These are phyloP conservation scores for Caenorhabditis parvicauda DNA, from an alignment of 2,888 invertebrate genomes.

Conservation along the genomic window DNA sequence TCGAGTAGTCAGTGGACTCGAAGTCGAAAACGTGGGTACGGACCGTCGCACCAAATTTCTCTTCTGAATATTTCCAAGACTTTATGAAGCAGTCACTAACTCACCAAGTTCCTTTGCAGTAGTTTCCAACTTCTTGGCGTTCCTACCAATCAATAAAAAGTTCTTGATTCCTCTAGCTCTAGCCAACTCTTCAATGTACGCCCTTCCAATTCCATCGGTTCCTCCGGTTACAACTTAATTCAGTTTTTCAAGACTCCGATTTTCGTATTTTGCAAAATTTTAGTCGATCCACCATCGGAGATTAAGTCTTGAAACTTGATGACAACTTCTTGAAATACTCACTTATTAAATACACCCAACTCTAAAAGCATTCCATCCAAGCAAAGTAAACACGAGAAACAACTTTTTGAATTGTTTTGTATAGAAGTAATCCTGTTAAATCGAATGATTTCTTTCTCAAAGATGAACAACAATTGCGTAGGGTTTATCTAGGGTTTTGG, in stretches of 20 bases:
- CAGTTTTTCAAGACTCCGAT: not conserved
- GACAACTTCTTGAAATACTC: not conserved
- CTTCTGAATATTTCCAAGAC: conserved; percentile 21
- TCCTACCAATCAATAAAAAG: conserved; percentile 56
- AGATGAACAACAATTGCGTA: too few species aligned
- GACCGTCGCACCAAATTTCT: conserved; percentile 34
- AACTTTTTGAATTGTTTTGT: too few species aligned
- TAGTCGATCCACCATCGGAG: too few species aligned
- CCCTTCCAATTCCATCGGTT: conserved; percentile 61
- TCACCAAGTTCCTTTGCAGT: conserved; percentile 40
- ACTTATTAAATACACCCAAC: too few species aligned
- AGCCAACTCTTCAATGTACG: conserved; percentile 56
- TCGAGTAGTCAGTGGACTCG: conserved; percentile 44
- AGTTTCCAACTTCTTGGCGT: conserved; percentile 41
- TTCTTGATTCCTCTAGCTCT: conserved; percentile 49
- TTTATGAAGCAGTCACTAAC: conserved; percentile 1
- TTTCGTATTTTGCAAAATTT: not conserved
- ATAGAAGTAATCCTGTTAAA: too few species aligned
- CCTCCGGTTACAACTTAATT: conserved; percentile 56
- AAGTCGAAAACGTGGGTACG: conserved; percentile 51
- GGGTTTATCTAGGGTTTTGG: too few species aligned
- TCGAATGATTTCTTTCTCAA: too few species aligned
- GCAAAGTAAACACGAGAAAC: too few species aligned
- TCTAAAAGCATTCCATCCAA: too few species aligned
- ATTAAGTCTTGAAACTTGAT: not conserved